A percentile compares a stretch with the other conserved stretches of the same genome.
These are phyloP conservation scores for Crax fasciolata DNA, from an alignment of 2,797 vertebrate species.

Conservation along the genomic window DNA sequence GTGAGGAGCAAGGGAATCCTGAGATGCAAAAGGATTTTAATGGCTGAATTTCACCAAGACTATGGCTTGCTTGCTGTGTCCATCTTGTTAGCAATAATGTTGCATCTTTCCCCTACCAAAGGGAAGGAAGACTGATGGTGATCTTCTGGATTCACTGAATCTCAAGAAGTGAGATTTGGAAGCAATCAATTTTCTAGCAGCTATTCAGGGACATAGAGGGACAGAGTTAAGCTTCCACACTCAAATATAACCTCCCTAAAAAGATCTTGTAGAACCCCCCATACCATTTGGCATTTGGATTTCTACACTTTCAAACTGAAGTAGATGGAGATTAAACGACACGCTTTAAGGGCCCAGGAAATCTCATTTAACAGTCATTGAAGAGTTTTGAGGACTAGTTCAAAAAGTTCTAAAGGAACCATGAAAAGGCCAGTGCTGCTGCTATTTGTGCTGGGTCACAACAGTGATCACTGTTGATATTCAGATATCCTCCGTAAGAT, in stretches of 20 bases:
- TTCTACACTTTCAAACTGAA: not conserved
- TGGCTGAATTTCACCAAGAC: not conserved
- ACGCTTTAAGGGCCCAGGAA: not conserved
- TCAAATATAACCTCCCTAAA: not conserved
- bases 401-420: not conserved
- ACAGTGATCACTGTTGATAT: not conserved
- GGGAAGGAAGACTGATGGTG: not conserved
- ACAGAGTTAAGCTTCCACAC: not conserved
- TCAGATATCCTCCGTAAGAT: not conserved
- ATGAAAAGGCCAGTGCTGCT: not conserved
- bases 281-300: slow-evolving; percentile 5
- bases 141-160: not conserved
- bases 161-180: not conserved
- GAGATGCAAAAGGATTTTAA: not conserved
- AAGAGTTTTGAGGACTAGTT: not conserved
- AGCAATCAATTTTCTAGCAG: not conserved
- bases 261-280: not conserved
- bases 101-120: not conserved
- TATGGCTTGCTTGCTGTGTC: not conserved
- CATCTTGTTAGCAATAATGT: not conserved
- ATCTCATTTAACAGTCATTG: not conserved
- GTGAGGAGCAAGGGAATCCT: not conserved
- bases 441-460: not conserved
- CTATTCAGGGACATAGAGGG: not conserved
- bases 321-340: not conserved